Base-by-base conservation (phyloP, 1,140 invertebrate species). In the Drosophila malerkotliana region DNA sequence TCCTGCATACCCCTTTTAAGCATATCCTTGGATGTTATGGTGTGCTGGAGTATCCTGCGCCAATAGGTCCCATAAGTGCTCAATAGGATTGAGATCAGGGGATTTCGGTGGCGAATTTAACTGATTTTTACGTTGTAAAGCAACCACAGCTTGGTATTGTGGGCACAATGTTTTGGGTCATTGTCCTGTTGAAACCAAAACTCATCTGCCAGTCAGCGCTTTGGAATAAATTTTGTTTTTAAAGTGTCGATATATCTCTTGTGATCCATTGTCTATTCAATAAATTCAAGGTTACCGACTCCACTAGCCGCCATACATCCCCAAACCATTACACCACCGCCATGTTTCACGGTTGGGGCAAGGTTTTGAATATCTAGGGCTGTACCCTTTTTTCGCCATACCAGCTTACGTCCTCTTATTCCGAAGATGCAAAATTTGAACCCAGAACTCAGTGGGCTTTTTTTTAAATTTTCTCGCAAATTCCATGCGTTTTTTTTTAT, bases 401-500 rank as follows among this genome's bases (percentile, higher is more conserved):
- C 53, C 9, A 51, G 62, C 8, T 52, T 57, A 12, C 62, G 54
- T 10, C 41, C 49, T 26, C 59, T 55, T 39, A 68, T 68, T 0
- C 26, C 51, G 48, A 68, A 68, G 5, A 68, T 68, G 44, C 56
- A 60, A 12, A 60, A 51, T 49, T 68, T 55, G 15, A 34, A 48
- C 53, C 54, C 62, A 66, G 37, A 52, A 57, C n/a, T 30, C 52
- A n/a, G 3, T 1, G n/a, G 30, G 32, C 32, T 53, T 30, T 1
- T 37, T 9, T 9, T 12, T 0, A 8, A 37, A 37, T 37, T 37
- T 37, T 37, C 12, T 37, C 7, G 9, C 7, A 10, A 37, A 37
- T 37, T 37, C 34, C 34, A 37, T n/a, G 6, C 34, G 34, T 6
- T 37, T 37, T 4, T 8, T 37, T 37, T 37, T 37, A 10, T 10